Base-by-base conservation (phyloP, 2,113 vertebrate genomes). In the Brachyhypopomus occidentalis region DNA sequence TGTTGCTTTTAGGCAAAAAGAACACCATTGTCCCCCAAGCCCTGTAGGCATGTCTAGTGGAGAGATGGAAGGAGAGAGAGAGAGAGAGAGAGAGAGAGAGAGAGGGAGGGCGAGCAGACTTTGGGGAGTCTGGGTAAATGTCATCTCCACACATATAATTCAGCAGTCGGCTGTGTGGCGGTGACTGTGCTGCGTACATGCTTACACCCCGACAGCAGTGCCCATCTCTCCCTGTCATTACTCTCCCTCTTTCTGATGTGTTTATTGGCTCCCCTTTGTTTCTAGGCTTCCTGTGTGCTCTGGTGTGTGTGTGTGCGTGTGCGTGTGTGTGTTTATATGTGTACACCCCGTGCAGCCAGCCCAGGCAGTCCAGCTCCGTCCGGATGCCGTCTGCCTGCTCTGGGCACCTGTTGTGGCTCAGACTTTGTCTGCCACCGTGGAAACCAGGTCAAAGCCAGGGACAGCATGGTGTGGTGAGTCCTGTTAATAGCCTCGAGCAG, bases 1-100 rank as follows among this genome's bases (percentile, higher is more conserved):
- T 94, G 94, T 92, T 90, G 90, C 90, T 90, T 92, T 84, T 93
- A 93, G 91, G 92, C 95, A 91, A 95, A 91, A 95, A 94, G 92
- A 92, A 90, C 69, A 89, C 87, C 91, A 94, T 95, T 96, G 94
- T 96, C 91, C 92, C 90, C 86, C 79, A 88, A 91, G 91, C 94
- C 94, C 95, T 87, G 89, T 87, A 94, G 94, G 94, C 94, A 93
- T 90, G 93, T 92, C 34, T 94, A 90, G 91, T 86, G 91, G 92
- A 94, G 91, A 88, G 84, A 84, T 87, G 90, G 84, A 91, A 88
- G 90, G 92, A 91, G 85, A 87, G 82, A 86, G 82, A 89, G 91
- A 92, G 91, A 91, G 27, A 14, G 45, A 52, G 34, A 67, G 74
- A 60, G 90, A 86, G 91, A 30, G 30, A 30, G 30, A 30, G 30